Percentiles rank a stretch among this genome's conserved stretches.
phyloP scores from a whole-genome alignment of 2,888 invertebrate species.

The Globia sparganii region DNA sequence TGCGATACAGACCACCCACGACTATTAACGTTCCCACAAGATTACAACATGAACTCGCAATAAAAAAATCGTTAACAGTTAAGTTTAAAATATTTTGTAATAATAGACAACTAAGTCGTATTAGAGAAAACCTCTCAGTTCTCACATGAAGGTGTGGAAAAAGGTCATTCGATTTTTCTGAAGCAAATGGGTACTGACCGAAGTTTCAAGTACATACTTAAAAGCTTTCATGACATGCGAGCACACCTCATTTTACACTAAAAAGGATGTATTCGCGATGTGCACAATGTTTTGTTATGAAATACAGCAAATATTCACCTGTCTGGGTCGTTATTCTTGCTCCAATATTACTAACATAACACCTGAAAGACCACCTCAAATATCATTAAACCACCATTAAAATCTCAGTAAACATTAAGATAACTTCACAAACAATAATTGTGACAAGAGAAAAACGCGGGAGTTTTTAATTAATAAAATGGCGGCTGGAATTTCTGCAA shows the following conservation, averaged over 20 bases:
- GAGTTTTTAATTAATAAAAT: slow-evolving; percentile 88
- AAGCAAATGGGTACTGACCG: neutral
- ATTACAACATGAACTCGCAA: slow-evolving; percentile 46
- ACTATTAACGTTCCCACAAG: slow-evolving; percentile 40
- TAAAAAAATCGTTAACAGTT: slow-evolving; percentile 40
- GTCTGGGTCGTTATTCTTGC: neutral
- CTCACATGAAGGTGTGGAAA: neutral
- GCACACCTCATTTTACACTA: neutral
- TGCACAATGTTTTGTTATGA: neutral
- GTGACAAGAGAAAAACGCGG: slow-evolving; percentile 54
- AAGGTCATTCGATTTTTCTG: slow-evolving; percentile 7
- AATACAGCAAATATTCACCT: neutral
- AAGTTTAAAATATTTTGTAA: slow-evolving; percentile 9
- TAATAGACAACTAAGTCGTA: slow-evolving; percentile 9
- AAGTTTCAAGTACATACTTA: neutral
- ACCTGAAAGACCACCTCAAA: slow-evolving; percentile 37
- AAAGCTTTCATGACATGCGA: neutral
- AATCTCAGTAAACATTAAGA: slow-evolving; percentile 74
- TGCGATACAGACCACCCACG: slow-evolving; percentile 54
- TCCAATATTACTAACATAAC: neutral
- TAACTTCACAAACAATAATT: slow-evolving; percentile 78
- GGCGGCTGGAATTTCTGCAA: slow-evolving; percentile 82
- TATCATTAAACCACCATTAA: slow-evolving; percentile 42
- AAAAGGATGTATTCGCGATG: slow-evolving; percentile 2
- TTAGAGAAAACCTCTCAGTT: neutral